phyloP scores from a whole-genome alignment of 2,797 vertebrate genomes.

The Spheniscus humboldti region DNA sequence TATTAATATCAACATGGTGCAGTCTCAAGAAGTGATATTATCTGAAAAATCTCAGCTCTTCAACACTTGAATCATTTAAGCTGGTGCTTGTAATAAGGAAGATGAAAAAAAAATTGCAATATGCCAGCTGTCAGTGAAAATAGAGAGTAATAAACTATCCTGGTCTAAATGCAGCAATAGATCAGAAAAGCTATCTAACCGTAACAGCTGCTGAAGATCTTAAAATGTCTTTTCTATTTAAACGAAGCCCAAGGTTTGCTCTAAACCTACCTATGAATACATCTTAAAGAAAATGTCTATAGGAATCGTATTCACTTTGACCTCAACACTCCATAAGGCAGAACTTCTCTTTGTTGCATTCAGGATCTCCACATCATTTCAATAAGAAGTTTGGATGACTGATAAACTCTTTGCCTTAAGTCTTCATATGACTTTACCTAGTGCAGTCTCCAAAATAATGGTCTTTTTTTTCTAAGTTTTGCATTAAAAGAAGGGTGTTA shows the following conservation, averaged over 20 bases:
- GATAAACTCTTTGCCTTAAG: not conserved
- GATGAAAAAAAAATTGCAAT: not conserved
- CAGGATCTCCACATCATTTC: not conserved
- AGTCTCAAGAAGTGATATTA: not conserved
- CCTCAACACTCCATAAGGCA: not conserved
- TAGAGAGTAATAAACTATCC: not conserved
- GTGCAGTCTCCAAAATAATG: not conserved
- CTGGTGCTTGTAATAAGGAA: not conserved
- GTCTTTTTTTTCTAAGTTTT: not conserved
- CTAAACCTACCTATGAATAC: not conserved
- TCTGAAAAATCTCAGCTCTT: slow-evolving; percentile 6
- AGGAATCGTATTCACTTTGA: not conserved
- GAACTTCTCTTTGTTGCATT: not conserved
- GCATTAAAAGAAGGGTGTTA: not conserved
- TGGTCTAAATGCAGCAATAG: slow-evolving; percentile 9
- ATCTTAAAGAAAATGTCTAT: not conserved
- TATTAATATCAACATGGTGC: not conserved
- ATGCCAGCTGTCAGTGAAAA: not conserved
- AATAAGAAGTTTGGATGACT: not conserved
- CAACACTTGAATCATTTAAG: not conserved
- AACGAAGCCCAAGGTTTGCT: slow-evolving; percentile 13
- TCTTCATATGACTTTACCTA: not conserved
- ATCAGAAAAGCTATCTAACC: slow-evolving; percentile 21
- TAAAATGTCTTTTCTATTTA: slow-evolving; percentile 8
- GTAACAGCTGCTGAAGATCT: not conserved